Base-by-base conservation (phyloP, 2,888 invertebrate species). In the Pheosia gnoma region DNA sequence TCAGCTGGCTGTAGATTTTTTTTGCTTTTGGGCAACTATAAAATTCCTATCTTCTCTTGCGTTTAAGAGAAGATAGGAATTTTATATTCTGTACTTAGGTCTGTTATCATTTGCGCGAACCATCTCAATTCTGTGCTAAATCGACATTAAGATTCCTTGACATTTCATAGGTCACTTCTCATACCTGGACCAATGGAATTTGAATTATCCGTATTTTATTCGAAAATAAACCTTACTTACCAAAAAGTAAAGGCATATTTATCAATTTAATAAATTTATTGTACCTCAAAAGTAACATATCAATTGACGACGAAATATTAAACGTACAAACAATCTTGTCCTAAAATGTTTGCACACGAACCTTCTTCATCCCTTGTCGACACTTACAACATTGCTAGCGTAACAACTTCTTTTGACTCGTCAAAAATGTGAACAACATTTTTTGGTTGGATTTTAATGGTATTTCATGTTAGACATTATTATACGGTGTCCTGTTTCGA, bases 371-470 rank as follows among this genome's bases (percentile, higher is more conserved):
- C 65, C 63, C 60, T 56, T 47, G 63, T 59, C 53, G 61, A 59
- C 59, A 62, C 61, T 66, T 62, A 60, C 59, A 62, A 65, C 71
- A 66, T 61, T 67, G 73, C 61, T 54, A 39, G 66, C 63, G 57
- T 55, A 54, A 60, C 68, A 63, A 55, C 66, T 71, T 56, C 67
- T 71, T 76, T 9, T 10, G 10, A 45, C 43, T 45, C 43, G 0
- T 10, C 43, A 9, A 9, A 45, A 45, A 45, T 9, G 43, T 45
- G 43, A 45, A 10, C 43, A 45, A 45, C 9, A 1, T 45, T 45
- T 8, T 45, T 45, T 45, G 43, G 8, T 9, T 45, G 39, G 39
- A 5, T 39, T 39, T 9, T 51, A 25, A 25, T 25, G 0, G 0
- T 25, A 25, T 25, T 25, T 25, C 25, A 25, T 25, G 25, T 25